Evolutionary conservation across 2,113 vertebrate genomes (phyloP), one percentile per base, ranked within the genome.

Genomic region (Gobiocypris rarus): DNA sequence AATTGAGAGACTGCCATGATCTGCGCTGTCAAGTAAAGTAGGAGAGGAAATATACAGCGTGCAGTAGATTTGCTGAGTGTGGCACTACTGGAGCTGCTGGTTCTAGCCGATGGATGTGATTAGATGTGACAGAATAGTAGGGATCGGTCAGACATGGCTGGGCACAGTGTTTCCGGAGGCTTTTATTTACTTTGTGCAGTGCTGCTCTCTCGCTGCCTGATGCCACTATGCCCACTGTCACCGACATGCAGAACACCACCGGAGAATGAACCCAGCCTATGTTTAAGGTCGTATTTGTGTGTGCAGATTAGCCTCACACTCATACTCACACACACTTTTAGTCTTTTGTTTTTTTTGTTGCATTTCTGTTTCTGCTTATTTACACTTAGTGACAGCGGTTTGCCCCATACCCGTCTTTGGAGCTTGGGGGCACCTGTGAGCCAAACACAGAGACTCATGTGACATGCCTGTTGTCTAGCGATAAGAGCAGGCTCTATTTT

Each of bases 391-490:
- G 24, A 50, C 48, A 38, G 2, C 19, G 9, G 31, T 69, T 41
- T 69, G 17, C 65, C 34, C 17, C 17, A 38, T 41, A 1, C 15
- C n/a, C 2, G 0, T 73, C 11, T 24, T 48, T 73, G 38, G 26
- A 52, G 48, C 24, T 52, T 22, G 69, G 31, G 31, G 48, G 52
- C 50, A 54, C 41, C 22, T 26, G 19, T 73, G 70, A 26, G 70
- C 43, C 41, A 14, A 41, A 24, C 38, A 24, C 70, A 26, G 17
- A 54, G 19, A 22, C 22, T 67, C 22, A 38, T 79, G 81, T 38
- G 24, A 84, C 52, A 24, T 81, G 82, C 61, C 76, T 84, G 84
- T 81, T 88, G 84, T 85, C 45, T 81, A 61, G 81, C 24, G 74
- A 77, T 88, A 45, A 82, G 43, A 65, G 48, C 38, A 69, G 22